Conservation (phyloP, 2,113 vertebrate genomes). For the mouse (Mus musculus) region DNA sequence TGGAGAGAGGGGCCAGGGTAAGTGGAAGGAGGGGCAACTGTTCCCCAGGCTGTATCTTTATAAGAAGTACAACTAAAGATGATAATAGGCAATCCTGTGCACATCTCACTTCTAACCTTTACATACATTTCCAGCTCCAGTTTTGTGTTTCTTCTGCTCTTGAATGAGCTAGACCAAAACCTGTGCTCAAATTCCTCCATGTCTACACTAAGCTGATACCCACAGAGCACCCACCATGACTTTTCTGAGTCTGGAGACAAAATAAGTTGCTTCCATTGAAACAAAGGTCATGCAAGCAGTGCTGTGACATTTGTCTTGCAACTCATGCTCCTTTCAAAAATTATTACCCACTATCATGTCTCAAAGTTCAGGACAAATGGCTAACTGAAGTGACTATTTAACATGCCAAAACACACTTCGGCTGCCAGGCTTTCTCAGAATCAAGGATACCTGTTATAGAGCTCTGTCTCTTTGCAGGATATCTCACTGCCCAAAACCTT, state of each 20-base stretch:
- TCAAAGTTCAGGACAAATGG: background rate
- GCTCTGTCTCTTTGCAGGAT: background rate
- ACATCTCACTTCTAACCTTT: background rate
- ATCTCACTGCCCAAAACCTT: background rate
- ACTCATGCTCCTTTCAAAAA: slow-evolving; percentile 61
- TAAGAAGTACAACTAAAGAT: background rate
- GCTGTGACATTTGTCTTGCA: slow-evolving; percentile 57
- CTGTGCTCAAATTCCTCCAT: background rate
- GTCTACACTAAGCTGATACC: background rate
- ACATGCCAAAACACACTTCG: no score
- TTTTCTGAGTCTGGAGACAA: slow-evolving; percentile 12
- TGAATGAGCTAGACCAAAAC: background rate
- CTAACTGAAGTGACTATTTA: background rate
- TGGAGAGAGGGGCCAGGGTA: background rate
- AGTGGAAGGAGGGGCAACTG: background rate
- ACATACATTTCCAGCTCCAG: background rate
- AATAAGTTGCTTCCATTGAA: slow-evolving; percentile 44
- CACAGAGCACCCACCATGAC: background rate
- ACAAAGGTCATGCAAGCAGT: slow-evolving; percentile 23
- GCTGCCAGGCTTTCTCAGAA: background rate
- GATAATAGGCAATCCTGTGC: fast-evolving
- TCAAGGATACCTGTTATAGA: no score
- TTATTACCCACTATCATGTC: background rate
- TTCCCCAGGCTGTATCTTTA: background rate
- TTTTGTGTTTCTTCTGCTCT: background rate